A percentile compares a stretch with the other conserved stretches of the same genome.
Conservation (phyloP, 2,888 invertebrate species). For the Molanna angustata region DNA sequence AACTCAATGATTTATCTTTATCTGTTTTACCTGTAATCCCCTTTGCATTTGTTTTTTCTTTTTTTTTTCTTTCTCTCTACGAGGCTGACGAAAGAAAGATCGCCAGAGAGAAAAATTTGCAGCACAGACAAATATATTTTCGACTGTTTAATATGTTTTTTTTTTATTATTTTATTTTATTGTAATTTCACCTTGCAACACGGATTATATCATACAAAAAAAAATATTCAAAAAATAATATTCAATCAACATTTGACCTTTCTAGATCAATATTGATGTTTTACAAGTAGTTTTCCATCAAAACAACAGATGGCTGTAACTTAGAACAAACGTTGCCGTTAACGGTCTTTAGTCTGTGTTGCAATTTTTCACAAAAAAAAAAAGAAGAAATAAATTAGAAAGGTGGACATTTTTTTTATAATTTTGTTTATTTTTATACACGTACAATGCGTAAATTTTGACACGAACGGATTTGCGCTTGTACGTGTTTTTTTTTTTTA, state of each 20-base stretch:
- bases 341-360: conserved; percentile 19
- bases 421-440: conserved; percentile 26
- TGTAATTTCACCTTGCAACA: conserved; percentile 7
- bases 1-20: too few species aligned
- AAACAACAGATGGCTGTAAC: too few species aligned
- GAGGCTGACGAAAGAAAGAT: background rate
- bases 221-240: background rate
- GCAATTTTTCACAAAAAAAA: conserved; percentile 8
- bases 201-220: background rate
- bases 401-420: conserved; percentile 34
- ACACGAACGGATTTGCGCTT: too few species aligned
- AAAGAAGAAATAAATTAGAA: conserved; percentile 32
- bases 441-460: background rate
- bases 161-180: conserved; percentile 5
- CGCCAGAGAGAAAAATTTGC: conserved; percentile 24
- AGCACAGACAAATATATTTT: conserved; percentile 38
- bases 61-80: background rate
- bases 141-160: conserved; percentile 45
- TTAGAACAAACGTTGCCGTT: too few species aligned
- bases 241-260: too few species aligned
- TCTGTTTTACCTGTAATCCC: background rate
- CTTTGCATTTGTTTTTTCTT: conserved; percentile 7
- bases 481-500: conserved; percentile 32
- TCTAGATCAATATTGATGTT: too few species aligned
- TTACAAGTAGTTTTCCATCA: too few species aligned